These are phyloP conservation scores for Drosophila tanythrix DNA, from an alignment of 2,888 invertebrate genomes.

Conservation along the genomic window DNA sequence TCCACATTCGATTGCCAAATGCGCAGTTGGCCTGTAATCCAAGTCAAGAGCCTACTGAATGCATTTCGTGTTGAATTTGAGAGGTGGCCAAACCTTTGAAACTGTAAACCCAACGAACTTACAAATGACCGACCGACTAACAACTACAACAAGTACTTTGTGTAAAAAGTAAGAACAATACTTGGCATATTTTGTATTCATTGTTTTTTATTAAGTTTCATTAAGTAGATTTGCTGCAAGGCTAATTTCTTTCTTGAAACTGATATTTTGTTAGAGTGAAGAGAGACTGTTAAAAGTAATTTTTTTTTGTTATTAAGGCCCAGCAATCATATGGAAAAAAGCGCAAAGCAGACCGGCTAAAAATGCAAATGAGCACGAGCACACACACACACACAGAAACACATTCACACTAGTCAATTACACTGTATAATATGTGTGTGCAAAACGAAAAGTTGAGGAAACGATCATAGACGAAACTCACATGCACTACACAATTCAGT, in stretches of 20 bases:
- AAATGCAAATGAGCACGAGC: slow-evolving; percentile 61
- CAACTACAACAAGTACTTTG: slow-evolving; percentile 1
- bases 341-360: slow-evolving; percentile 65
- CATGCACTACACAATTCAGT: slow-evolving; percentile 48
- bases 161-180: background rate
- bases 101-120: slow-evolving; percentile 50
- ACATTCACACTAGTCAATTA: slow-evolving; percentile 25
- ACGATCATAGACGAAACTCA: slow-evolving; percentile 44
- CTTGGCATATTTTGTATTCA: background rate
- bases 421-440: slow-evolving; percentile 36
- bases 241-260: background rate
- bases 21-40: slow-evolving; percentile 29
- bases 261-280: background rate
- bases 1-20: slow-evolving; percentile 29
- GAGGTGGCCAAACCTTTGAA: slow-evolving; percentile 56
- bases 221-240: background rate
- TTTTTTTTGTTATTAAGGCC: slow-evolving; percentile 3
- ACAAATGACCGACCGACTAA: slow-evolving; percentile 2
- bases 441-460: slow-evolving; percentile 25
- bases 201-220: background rate
- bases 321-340: slow-evolving; percentile 64
- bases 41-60: slow-evolving; percentile 26
- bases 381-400: background rate
- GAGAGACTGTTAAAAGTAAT: slow-evolving; percentile 12
- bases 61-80: slow-evolving; percentile 43